Evolutionary conservation across 2,888 invertebrate species (phyloP).

Genomic region (Blastobasis adustella): DNA sequence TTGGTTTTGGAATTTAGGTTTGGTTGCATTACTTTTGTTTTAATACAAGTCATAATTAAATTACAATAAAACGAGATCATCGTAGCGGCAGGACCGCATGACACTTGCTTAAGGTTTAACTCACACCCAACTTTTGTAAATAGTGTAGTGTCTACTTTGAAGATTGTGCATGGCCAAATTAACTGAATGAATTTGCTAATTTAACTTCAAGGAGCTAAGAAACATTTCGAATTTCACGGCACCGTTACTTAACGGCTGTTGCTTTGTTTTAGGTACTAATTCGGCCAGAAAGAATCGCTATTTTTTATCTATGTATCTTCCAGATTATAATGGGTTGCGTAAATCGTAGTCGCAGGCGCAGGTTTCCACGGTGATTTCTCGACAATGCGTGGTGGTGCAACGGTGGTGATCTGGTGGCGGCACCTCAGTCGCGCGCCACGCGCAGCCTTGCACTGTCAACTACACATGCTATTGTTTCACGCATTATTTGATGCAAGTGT

Average conservation of each 20-base stretch:
- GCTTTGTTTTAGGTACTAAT: conserved; percentile 17
- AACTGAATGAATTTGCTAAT: not conserved
- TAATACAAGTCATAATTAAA: too few relatives aligned
- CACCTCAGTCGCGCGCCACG: conserved; percentile 49
- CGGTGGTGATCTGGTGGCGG: conserved; percentile 44
- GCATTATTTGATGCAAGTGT: conserved; percentile 24
- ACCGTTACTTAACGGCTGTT: conserved; percentile 7
- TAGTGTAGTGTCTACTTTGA: too few relatives aligned
- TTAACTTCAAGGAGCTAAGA: conserved; percentile 5
- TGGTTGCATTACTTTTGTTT: too few relatives aligned
- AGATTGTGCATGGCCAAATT: too few relatives aligned
- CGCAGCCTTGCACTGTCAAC: conserved; percentile 57
- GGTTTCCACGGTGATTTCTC: conserved; percentile 63
- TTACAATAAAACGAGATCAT: too few relatives aligned
- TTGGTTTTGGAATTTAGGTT: too few relatives aligned
- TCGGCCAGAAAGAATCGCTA: conserved; percentile 32
- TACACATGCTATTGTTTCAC: conserved; percentile 34
- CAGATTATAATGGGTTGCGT: conserved; percentile 62
- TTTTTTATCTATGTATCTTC: conserved; percentile 56
- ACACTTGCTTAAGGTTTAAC: too few relatives aligned
- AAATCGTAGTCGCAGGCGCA: conserved; percentile 39
- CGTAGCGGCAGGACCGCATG: too few relatives aligned
- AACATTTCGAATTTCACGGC: conserved; percentile 5
- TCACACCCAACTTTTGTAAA: too few relatives aligned
- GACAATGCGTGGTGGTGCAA: conserved; percentile 68